A percentile compares a stretch with the other conserved stretches of the same genome.
Conservation (phyloP, 2,113 vertebrate genomes). For the Trichomycterus rosablanca region DNA sequence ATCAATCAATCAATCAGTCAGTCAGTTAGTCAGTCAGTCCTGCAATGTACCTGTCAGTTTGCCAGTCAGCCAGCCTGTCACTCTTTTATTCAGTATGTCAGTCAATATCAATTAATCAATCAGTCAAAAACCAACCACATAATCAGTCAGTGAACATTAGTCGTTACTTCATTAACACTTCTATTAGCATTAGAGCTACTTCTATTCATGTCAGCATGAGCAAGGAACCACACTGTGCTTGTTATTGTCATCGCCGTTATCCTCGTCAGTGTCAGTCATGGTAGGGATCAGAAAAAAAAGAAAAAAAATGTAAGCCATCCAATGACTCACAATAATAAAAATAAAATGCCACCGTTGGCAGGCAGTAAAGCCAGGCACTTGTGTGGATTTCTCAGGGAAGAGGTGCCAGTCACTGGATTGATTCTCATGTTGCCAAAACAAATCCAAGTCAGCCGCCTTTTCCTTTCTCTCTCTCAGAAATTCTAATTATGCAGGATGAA, state of each 20-base stretch:
- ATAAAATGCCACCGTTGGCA: constrained; percentile 30
- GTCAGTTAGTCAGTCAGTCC: too few relatives aligned
- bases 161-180: too few relatives aligned
- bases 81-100: too few relatives aligned
- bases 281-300: constrained; percentile 26
- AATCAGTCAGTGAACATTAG: too few relatives aligned
- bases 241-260: constrained; percentile 20
- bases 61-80: too few relatives aligned
- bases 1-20: too few relatives aligned
- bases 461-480: constrained; percentile 6
- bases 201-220: constrained; percentile 30
- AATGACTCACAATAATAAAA: constrained; percentile 16
- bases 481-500: constrained; percentile 24
- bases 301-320: constrained; percentile 33
- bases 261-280: constrained; percentile 20
- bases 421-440: constrained; percentile 35
- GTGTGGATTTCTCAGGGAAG: constrained; percentile 38
- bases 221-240: constrained; percentile 22
- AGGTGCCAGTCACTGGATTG: constrained; percentile 29
- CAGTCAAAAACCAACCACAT: too few relatives aligned
- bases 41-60: too few relatives aligned
- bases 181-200: too few relatives aligned
- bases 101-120: too few relatives aligned
- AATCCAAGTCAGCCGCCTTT: constrained; percentile 24
- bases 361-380: constrained; percentile 35